Evolutionary conservation across 2,888 invertebrate genomes (phyloP).

Genomic region (Acleris holmiana): DNA sequence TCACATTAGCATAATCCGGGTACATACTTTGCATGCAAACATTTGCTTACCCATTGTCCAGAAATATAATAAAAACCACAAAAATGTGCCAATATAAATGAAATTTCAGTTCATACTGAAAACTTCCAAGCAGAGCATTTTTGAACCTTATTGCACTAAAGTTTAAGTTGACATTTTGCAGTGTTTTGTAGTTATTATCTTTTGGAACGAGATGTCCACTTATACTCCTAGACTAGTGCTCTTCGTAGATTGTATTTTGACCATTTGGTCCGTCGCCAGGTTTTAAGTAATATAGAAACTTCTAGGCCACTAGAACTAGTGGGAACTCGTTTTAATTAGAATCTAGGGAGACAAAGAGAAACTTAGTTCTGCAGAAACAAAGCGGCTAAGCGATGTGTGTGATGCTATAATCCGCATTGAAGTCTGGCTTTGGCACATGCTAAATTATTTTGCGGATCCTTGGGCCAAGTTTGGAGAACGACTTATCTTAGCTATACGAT

Average conservation of each 20-base stretch:
- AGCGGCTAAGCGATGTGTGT: not conserved
- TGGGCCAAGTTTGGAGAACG: too few species aligned
- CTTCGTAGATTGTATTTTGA: conserved; percentile 34
- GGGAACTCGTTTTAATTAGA: conserved; percentile 24
- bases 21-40: conserved; percentile 1
- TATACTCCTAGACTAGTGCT: conserved; percentile 6
- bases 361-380: not conserved
- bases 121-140: not conserved
- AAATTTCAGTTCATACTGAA: not conserved
- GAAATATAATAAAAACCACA: conserved; percentile 7
- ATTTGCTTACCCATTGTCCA: conserved; percentile 6
- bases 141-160: not conserved
- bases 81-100: conserved; percentile 4
- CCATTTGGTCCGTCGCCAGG: conserved; percentile 34
- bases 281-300: conserved; percentile 30
- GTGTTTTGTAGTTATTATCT: conserved; percentile 7
- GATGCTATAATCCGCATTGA: too few species aligned
- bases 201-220: not conserved
- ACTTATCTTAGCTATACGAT: too few species aligned
- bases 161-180: conserved; percentile 2
- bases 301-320: conserved; percentile 16
- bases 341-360: conserved; percentile 14
- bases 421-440: too few species aligned
- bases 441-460: too few species aligned
- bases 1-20: not conserved